These are phyloP conservation scores for Tetragonula clypearis DNA, from an alignment of 1,140 invertebrate species.

Conservation along the genomic window DNA sequence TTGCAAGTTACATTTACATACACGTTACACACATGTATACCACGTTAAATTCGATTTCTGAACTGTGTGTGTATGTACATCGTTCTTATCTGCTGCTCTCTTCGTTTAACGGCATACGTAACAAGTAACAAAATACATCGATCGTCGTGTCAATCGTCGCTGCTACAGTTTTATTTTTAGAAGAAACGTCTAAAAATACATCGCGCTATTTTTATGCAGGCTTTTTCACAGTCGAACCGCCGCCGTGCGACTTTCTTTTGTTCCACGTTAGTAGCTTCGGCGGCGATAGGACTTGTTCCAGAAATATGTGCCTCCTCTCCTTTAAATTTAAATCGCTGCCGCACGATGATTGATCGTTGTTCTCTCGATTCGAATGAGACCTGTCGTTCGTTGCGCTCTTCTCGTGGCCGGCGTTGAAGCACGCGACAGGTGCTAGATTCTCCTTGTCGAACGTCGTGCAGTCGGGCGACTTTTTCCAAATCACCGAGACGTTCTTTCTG, in stretches of 20 bases:
- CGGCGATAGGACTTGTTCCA: constrained; percentile 84
- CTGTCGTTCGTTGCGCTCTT: constrained; percentile 62
- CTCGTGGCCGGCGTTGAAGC: not conserved
- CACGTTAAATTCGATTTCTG: not conserved
- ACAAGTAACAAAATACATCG: not conserved
- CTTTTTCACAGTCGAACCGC: constrained; percentile 44
- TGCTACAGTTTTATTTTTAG: not conserved
- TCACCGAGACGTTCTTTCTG: constrained; percentile 75
- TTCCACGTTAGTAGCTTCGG: constrained; percentile 82
- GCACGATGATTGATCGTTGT: constrained; percentile 47
- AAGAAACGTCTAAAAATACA: too few species aligned
- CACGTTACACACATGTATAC: too few species aligned
- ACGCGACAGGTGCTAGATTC: constrained; percentile 60
- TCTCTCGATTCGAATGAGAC: constrained; percentile 45
- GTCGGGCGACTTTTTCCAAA: constrained; percentile 70
- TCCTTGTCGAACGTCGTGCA: constrained; percentile 72
- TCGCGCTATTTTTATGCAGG: constrained; percentile 2
- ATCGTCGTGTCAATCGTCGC: not conserved
- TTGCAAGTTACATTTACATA: too few species aligned
- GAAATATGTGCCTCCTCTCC: constrained; percentile 83
- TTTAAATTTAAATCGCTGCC: constrained; percentile 78
- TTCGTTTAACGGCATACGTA: not conserved
- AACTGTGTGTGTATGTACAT: constrained; percentile 19
- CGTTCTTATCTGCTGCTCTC: not conserved
- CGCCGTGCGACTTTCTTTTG: constrained; percentile 64